Evolutionary conservation across 2,113 vertebrate genomes (phyloP).

Genomic region (Corythaixoides concolor): DNA sequence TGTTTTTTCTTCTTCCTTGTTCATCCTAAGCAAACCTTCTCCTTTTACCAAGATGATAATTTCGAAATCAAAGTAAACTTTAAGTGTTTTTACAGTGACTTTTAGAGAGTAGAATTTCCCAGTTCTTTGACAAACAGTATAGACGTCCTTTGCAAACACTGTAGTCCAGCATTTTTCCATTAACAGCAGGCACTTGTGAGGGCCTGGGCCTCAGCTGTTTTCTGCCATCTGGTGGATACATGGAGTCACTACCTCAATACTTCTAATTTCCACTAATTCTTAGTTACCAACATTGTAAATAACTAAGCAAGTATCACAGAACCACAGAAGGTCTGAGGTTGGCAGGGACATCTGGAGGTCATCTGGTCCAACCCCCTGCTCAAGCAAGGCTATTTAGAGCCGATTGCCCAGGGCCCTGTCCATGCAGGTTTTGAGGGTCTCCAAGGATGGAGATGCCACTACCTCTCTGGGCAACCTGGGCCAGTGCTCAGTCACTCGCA

Average conservation of each 20-base stretch:
- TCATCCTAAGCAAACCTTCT: not conserved
- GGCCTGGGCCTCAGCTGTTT: not conserved
- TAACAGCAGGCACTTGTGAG: fast-evolving
- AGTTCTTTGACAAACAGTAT: not conserved
- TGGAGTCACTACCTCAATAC: not conserved
- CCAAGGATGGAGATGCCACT: not conserved
- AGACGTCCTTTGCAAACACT: fast-evolving
- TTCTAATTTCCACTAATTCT: not conserved
- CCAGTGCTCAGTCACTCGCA: not conserved
- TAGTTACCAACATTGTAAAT: not conserved
- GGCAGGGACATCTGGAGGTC: not conserved
- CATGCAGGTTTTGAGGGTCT: not conserved
- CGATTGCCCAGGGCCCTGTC: fast-evolving
- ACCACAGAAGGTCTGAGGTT: not conserved
- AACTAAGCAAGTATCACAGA: not conserved
- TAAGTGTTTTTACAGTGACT: not conserved
- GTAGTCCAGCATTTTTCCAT: not conserved
- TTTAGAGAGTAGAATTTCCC: not conserved
- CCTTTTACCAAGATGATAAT: not conserved
- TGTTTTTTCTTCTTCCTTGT: not conserved
- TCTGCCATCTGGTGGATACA: conserved; percentile 54
- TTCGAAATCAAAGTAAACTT: not conserved
- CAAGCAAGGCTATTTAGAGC: not conserved
- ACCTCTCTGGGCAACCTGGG: not conserved
- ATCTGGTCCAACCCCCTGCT: not conserved